These are phyloP conservation scores for Drosophila vallismaia DNA, from an alignment of 2,888 invertebrate species.

Conservation along the genomic window DNA sequence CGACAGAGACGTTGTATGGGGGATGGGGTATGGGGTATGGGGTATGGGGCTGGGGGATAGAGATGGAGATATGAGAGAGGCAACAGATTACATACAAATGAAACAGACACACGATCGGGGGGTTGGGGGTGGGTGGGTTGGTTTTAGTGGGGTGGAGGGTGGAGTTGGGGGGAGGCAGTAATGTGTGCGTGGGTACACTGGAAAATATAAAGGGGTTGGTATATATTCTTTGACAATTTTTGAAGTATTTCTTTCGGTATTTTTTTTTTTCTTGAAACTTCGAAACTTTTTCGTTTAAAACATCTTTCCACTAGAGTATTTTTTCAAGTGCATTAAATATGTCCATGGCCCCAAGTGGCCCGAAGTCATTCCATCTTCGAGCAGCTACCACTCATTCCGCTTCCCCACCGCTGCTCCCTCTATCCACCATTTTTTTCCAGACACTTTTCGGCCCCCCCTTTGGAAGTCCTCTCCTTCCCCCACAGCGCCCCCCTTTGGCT, in stretches of 20 bases:
- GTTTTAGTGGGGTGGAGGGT: not conserved
- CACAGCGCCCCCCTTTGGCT: constrained; percentile 1
- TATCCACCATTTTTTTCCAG: not conserved
- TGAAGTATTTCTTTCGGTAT: not conserved
- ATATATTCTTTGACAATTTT: not conserved
- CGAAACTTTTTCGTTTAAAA: too few relatives aligned
- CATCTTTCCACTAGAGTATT: not conserved
- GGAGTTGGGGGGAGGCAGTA: not conserved
- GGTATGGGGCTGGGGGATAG: not conserved
- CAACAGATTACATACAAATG: constrained; percentile 22
- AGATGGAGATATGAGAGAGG: constrained; percentile 1
- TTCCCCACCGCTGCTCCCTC: not conserved
- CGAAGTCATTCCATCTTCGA: constrained; percentile 6
- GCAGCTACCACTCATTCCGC: constrained; percentile 1
- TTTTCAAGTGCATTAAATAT: not conserved
- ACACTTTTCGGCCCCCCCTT: not conserved
- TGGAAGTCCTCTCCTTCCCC: too few relatives aligned
- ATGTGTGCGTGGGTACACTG: constrained; percentile 5
- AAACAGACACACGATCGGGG: constrained; percentile 7
- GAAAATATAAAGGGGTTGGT: not conserved
- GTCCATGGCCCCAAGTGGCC: constrained; percentile 13
- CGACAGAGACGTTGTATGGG: not conserved
- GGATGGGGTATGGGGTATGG: not conserved
- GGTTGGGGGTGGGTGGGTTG: constrained; percentile 10
- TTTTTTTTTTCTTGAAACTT: not conserved